Conservation (phyloP, 2,113 vertebrate species). For the Cyprinodon brontotheroides region DNA sequence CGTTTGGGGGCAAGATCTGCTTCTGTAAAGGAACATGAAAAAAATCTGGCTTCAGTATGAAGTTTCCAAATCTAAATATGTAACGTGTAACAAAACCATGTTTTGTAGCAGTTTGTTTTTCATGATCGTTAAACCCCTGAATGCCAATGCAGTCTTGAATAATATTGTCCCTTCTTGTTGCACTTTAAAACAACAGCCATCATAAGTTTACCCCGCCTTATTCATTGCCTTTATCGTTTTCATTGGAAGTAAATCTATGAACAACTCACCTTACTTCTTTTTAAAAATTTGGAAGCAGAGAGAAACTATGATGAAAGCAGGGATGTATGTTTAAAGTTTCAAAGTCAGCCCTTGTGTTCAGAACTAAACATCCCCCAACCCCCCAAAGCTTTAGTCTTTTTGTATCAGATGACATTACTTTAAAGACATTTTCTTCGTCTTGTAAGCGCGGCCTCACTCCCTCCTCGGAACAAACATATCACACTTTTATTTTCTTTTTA, state of each 20-base stretch:
- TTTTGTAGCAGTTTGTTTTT: neutral
- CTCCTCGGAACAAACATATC: neutral
- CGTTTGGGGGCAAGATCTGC: slow-evolving; percentile 78
- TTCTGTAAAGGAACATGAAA: slow-evolving; percentile 56
- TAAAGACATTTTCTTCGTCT: neutral
- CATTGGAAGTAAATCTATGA: slow-evolving; percentile 18
- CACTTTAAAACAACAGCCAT: neutral
- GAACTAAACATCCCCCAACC: neutral
- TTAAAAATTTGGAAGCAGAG: slow-evolving; percentile 47
- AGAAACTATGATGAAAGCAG: slow-evolving; percentile 31
- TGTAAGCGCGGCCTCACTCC: neutral
- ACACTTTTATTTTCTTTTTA: neutral
- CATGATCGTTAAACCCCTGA: neutral
- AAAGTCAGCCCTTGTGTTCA: slow-evolving; percentile 6
- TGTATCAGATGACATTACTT: neutral
- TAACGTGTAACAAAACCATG: neutral
- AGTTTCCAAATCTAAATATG: neutral
- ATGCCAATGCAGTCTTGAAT: neutral
- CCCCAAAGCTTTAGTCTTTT: neutral
- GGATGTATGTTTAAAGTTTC: slow-evolving; percentile 25
- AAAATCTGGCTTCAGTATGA: slow-evolving; percentile 3
- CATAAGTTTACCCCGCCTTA: neutral
- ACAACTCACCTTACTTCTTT: neutral
- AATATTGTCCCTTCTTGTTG: neutral
- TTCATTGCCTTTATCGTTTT: slow-evolving; percentile 32